Conservation (phyloP, 2,797 vertebrate species). For the Kryptopterus vitreolus region DNA sequence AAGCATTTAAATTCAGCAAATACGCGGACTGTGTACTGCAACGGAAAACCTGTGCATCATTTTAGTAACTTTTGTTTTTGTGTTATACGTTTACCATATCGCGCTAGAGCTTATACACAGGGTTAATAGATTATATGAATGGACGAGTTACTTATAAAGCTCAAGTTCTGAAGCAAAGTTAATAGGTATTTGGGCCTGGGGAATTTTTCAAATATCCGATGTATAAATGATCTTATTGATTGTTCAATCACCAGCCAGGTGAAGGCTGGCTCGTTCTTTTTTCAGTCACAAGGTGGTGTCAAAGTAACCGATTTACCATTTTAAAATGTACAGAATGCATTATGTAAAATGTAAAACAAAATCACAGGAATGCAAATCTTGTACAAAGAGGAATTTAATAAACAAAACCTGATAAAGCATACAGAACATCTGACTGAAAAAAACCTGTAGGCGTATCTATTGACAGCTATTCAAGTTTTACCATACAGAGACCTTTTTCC, state of each 20-base stretch:
- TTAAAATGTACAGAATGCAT: neutral
- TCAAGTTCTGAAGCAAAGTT: neutral
- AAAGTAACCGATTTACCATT: neutral
- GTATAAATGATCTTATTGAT: neutral
- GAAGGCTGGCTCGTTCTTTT: neutral
- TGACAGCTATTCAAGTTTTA: slow-evolving; percentile 58
- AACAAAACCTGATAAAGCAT: slow-evolving; percentile 65
- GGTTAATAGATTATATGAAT: neutral
- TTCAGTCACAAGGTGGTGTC: neutral
- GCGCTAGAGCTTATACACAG: neutral
- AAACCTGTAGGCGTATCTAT: slow-evolving; percentile 58
- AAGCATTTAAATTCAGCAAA: neutral
- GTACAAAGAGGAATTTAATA: slow-evolving; percentile 48
- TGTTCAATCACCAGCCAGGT: neutral
- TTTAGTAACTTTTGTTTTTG: neutral
- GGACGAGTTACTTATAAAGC: neutral
- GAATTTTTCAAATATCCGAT: neutral
- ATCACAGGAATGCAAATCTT: neutral
- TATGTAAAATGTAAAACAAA: neutral
- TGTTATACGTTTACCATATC: neutral
- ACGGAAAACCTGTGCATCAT: neutral
- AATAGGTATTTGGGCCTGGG: too few relatives aligned
- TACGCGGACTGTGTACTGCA: neutral
- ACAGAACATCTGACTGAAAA: slow-evolving; percentile 57
- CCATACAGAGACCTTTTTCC: slow-evolving; percentile 62